Percentiles rank a stretch among this genome's conserved stretches.
phyloP scores from a whole-genome alignment of 2,113 vertebrate genomes.

The Onychostruthus taczanowskii region DNA sequence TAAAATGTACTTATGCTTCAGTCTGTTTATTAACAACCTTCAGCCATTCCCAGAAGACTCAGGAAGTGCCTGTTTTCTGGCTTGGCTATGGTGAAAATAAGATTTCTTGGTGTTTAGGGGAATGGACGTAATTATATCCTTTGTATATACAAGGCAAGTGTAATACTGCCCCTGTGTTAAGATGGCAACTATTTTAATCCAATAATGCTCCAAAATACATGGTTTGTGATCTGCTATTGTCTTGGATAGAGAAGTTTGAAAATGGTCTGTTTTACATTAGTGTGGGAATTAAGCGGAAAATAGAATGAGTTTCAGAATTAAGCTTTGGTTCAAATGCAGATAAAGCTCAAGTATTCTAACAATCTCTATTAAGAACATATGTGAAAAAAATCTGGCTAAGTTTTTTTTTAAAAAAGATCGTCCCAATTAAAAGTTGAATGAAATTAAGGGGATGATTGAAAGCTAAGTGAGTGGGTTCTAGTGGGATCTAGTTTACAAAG shows the following conservation, averaged over 20 bases:
- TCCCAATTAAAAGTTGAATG: background rate
- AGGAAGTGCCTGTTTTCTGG: background rate
- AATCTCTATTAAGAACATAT: background rate
- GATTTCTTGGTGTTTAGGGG: background rate
- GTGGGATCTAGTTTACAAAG: background rate
- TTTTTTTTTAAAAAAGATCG: background rate
- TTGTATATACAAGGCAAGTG: background rate
- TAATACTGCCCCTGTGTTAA: background rate
- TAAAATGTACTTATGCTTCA: background rate
- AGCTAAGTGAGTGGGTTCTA: background rate
- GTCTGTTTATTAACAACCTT: background rate
- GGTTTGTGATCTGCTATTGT: background rate
- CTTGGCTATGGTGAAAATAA: background rate
- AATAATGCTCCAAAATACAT: background rate
- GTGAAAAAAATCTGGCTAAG: background rate
- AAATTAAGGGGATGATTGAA: background rate
- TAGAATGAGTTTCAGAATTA: background rate
- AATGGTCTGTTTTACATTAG: background rate
- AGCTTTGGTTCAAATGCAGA: background rate
- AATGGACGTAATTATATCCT: background rate
- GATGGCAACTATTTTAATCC: background rate
- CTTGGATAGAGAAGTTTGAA: background rate
- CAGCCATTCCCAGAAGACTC: background rate
- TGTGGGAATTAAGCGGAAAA: background rate
- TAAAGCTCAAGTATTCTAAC: background rate